Conservation (phyloP, 2,113 vertebrate species). For the Maccullochella peelii region DNA sequence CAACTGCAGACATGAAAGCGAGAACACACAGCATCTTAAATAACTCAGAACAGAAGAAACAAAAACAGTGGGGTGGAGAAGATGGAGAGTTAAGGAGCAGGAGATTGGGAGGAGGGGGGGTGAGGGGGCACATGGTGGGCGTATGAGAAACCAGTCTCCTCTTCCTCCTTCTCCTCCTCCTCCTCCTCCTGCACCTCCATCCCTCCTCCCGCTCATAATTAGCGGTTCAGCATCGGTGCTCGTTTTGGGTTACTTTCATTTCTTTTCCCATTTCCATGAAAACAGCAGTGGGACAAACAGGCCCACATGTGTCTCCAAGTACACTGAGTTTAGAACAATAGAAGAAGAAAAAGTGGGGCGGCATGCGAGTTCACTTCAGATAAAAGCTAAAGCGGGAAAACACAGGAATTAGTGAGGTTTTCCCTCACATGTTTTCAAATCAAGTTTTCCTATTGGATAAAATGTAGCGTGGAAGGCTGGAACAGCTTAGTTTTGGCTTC, state of each 20-base stretch:
- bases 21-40: conserved; percentile 45
- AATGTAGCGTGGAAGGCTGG: conserved; percentile 27
- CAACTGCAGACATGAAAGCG: conserved; percentile 52
- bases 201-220: conserved; percentile 66
- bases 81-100: conserved; percentile 33
- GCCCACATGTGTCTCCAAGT: conserved; percentile 71
- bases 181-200: conserved; percentile 21
- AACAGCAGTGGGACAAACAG: conserved; percentile 70
- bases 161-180: conserved; percentile 13
- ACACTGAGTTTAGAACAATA: conserved; percentile 62
- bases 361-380: conserved; percentile 61
- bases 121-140: conserved; percentile 46
- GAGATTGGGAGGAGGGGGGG: conserved; percentile 11
- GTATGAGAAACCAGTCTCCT: conserved; percentile 38
- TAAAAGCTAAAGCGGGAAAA: conserved; percentile 64
- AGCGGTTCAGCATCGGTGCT: conserved; percentile 65
- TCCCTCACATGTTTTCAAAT: conserved; percentile 57
- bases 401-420: conserved; percentile 64
- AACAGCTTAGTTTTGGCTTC: conserved; percentile 53
- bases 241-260: conserved; percentile 80
- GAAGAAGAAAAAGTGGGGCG: conserved; percentile 55
- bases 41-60: conserved; percentile 42
- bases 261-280: conserved; percentile 68
- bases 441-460: conserved; percentile 43
- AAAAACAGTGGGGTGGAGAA: conserved; percentile 27